Base-by-base conservation (phyloP, 2,888 invertebrate genomes). In the Phaedon cochleariae region DNA sequence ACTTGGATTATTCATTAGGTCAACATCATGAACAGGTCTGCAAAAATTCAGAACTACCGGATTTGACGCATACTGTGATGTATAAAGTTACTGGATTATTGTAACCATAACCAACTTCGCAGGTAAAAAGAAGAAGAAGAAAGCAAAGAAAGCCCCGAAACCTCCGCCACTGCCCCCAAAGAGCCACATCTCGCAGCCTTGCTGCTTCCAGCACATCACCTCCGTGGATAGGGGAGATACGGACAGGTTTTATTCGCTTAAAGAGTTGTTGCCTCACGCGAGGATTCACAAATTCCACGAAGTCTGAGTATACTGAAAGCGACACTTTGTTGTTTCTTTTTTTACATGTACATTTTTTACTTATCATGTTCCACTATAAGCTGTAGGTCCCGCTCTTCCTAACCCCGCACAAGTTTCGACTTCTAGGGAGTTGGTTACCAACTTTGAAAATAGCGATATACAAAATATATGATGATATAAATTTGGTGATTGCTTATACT, bases 121-220 rank as follows among this genome's bases (percentile, higher is more conserved):
- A 21, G 90, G 88, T 0, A 78, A 78, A 54, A 86, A 86, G 76
- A 86, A 86, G 76, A 87, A 87, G 82, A 84, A 89, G 84, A 86
- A 88, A 81, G 83, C 85, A 64, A 81, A 82, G 72, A 86, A 86
- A 71, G 80, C 84, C 9, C 83, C 82, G 4, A 89, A 89, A 80
- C 86, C 87, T 51, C 84, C 86, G 3, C 87, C 88, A 48, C 83
- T 91, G 66, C 93, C 93, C 18, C 89, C 90, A 54, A 94, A 94
- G 81, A 89, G 89, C 65, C 92, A 93, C 82, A 94, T 94, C 73
- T 93, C 93, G 52, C 90, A 90, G 80, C 94, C 94, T 0, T 94
- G 93, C 80, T 92, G 92, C 79, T 94, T 94, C 82, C 91, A 92
- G 75, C 94, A 94, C 81, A 90, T 94, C 69, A 93, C 92, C 57